phyloP scores from a whole-genome alignment of 1,140 invertebrate genomes.

The Drosophila grimshawi region DNA sequence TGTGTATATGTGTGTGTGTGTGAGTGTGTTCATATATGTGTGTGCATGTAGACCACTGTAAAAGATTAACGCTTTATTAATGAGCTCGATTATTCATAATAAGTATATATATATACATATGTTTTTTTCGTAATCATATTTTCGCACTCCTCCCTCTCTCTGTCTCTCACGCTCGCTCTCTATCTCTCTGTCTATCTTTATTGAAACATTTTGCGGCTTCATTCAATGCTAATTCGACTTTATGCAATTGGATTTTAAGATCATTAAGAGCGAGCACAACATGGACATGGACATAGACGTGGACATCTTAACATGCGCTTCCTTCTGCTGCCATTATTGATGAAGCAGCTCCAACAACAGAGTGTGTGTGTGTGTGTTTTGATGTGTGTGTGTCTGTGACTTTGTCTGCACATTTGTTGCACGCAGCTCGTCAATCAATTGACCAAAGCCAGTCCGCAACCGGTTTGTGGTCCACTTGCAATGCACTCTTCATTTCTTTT shows the following conservation, averaged over 20 bases:
- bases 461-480: constrained; percentile 71
- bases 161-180: not conserved
- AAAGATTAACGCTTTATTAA: constrained; percentile 78
- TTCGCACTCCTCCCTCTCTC: constrained; percentile 25
- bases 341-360: constrained; percentile 35
- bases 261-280: constrained; percentile 69
- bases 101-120: not conserved
- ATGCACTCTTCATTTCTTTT: constrained; percentile 20
- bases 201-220: constrained; percentile 70
- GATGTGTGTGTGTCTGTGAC: not conserved
- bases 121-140: constrained; percentile 43
- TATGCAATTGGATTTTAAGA: constrained; percentile 64
- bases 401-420: constrained; percentile 66
- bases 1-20: not conserved
- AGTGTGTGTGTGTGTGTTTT: not conserved
- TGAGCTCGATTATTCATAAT: constrained; percentile 78
- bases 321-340: constrained; percentile 76
- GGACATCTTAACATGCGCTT: constrained; percentile 72
- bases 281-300: constrained; percentile 69
- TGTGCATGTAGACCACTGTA: constrained; percentile 35
- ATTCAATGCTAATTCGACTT: constrained; percentile 76
- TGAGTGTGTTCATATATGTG: not conserved
- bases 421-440: constrained; percentile 81
- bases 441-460: constrained; percentile 61
- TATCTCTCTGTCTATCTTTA: constrained; percentile 37